Conservation (phyloP, 2,113 vertebrate genomes). For the Callocephalon fimbriatum region DNA sequence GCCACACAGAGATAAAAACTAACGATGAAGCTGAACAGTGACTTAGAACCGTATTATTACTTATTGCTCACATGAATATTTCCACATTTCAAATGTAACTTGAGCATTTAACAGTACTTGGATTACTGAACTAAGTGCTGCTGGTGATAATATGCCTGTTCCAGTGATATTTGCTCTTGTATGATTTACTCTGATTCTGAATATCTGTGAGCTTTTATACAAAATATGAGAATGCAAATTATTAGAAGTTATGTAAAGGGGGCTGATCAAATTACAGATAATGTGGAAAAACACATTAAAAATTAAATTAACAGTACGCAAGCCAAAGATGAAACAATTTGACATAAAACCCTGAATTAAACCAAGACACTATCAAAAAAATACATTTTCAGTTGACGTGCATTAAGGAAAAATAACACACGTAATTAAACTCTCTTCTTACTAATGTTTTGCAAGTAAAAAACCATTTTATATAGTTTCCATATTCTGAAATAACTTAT, state of each 20-base stretch:
- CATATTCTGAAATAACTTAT: not conserved
- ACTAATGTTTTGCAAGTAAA: not conserved
- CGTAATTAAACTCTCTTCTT: not conserved
- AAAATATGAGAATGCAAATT: slow-evolving; percentile 24
- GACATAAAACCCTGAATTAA: not conserved
- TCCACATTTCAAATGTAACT: slow-evolving; percentile 23
- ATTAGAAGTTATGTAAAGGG: not conserved
- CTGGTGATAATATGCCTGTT: not conserved
- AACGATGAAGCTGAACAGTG: not conserved
- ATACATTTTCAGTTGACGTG: not conserved
- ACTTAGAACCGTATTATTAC: not conserved
- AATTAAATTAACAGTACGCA: not conserved
- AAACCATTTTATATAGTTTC: not conserved
- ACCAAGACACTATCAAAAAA: not conserved
- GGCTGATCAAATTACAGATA: slow-evolving; percentile 6
- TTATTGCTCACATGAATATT: not conserved
- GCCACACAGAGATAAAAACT: not conserved
- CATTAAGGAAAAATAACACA: not conserved
- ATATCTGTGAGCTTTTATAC: not conserved
- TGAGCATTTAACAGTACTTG: not conserved
- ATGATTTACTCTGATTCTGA: not conserved
- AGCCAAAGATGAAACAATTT: not conserved
- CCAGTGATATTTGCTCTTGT: not conserved
- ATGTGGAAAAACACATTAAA: slow-evolving; percentile 1
- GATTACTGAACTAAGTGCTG: slow-evolving; percentile 3